phyloP scores from a whole-genome alignment of 2,888 invertebrate species.

The Villa cingulata region DNA sequence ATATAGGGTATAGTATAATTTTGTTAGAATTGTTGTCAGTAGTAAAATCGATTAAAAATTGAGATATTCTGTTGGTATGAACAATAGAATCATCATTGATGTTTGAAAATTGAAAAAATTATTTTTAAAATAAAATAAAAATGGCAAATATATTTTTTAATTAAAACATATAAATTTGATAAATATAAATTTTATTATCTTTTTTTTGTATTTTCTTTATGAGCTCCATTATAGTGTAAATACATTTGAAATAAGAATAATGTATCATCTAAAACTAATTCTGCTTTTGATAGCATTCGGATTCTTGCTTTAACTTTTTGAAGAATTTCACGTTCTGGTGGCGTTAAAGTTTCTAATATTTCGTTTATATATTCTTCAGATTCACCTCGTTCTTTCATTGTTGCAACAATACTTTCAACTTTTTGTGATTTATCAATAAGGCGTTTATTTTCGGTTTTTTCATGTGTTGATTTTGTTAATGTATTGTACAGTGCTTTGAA shows the following conservation, averaged over 20 bases:
- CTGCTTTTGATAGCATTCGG: slow-evolving; percentile 62
- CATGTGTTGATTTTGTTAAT: slow-evolving; percentile 50
- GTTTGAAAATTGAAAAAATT: no score
- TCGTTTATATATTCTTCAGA: slow-evolving; percentile 67
- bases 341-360: slow-evolving; percentile 70
- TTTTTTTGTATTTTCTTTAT: not conserved
- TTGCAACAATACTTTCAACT: slow-evolving; percentile 66
- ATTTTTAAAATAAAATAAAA: no score
- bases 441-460: slow-evolving; percentile 54
- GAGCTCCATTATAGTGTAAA: slow-evolving; percentile 38
- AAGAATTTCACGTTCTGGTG: slow-evolving; percentile 65
- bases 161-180: no score
- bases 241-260: slow-evolving; percentile 71
- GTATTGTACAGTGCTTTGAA: slow-evolving; percentile 58
- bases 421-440: slow-evolving; percentile 77
- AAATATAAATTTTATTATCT: not conserved
- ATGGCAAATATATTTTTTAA: no score
- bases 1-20: no score
- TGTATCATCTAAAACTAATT: slow-evolving; percentile 68
- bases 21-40: no score
- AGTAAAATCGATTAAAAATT: no score
- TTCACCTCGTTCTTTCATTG: slow-evolving; percentile 64
- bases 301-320: slow-evolving; percentile 59
- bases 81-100: no score
- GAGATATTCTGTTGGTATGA: no score